Conservation (phyloP, 2,888 invertebrate genomes). For the Drosophila pullipes region DNA sequence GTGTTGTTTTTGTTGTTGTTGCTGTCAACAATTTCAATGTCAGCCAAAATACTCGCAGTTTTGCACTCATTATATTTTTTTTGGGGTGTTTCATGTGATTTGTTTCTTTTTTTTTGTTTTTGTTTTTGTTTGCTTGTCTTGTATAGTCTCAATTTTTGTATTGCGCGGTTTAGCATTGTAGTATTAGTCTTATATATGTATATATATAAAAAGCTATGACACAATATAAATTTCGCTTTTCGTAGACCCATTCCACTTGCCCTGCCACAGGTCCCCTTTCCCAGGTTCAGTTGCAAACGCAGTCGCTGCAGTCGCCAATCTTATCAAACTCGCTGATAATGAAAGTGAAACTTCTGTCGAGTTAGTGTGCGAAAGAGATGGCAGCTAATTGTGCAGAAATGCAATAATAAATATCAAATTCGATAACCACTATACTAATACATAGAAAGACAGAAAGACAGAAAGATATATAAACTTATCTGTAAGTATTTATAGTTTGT, state of each 20-base stretch:
- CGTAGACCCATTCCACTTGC: neutral
- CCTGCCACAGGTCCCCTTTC: neutral
- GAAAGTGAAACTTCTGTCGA: conserved; percentile 53
- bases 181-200: conserved; percentile 16
- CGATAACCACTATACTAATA: neutral
- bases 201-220: conserved; percentile 61
- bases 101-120: conserved; percentile 11
- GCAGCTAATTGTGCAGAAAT: conserved; percentile 17
- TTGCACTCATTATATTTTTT: conserved; percentile 28
- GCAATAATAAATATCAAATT: conserved; percentile 36
- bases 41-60: conserved; percentile 56
- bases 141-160: conserved; percentile 31
- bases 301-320: conserved; percentile 62
- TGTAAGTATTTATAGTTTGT: too few relatives aligned
- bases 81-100: conserved; percentile 18
- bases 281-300: conserved; percentile 53
- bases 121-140: conserved; percentile 1
- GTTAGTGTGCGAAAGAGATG: conserved; percentile 21
- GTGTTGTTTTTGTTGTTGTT: conserved; percentile 5
- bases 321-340: conserved; percentile 75
- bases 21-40: conserved; percentile 64
- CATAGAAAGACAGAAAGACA: neutral
- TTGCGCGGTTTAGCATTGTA: conserved; percentile 29
- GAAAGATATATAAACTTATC: neutral
- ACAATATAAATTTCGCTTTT: conserved; percentile 63